Conservation (phyloP, 2,797 vertebrate species). For the Poecilia picta region DNA sequence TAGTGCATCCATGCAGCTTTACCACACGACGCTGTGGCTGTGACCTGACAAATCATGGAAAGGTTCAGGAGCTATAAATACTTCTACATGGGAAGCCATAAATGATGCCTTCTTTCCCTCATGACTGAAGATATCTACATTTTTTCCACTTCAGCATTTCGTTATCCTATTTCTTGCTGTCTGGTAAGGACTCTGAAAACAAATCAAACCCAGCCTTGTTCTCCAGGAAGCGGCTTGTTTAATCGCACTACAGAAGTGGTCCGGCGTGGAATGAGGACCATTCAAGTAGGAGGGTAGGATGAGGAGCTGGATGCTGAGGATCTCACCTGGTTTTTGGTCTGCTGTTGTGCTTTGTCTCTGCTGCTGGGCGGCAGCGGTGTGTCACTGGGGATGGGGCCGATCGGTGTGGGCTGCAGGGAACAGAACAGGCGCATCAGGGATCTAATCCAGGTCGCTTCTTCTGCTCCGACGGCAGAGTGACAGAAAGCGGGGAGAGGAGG, state of each 20-base stretch:
- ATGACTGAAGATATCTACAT: background rate
- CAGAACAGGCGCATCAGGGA: background rate
- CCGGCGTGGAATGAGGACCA: constrained; percentile 4
- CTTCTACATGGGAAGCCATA: constrained; percentile 22
- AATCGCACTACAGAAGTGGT: background rate
- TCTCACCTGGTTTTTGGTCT: constrained; percentile 96
- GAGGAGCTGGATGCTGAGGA: constrained; percentile 24
- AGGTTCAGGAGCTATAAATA: constrained; percentile 5
- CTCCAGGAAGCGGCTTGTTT: constrained; percentile 49
- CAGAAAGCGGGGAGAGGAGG: constrained; percentile 4
- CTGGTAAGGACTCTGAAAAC: constrained; percentile 6
- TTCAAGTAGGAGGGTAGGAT: background rate
- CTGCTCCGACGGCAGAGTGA: background rate
- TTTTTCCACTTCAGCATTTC: constrained; percentile 2
- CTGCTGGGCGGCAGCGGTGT: constrained; percentile 87
- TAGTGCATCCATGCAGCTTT: background rate
- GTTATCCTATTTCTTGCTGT: background rate
- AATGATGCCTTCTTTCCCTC: constrained; percentile 45
- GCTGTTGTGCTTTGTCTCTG: constrained; percentile 93
- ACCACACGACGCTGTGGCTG: background rate
- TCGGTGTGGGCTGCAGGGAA: constrained; percentile 89
- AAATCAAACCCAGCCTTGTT: constrained; percentile 37
- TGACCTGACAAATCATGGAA: background rate
- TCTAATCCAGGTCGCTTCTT: background rate
- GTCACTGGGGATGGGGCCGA: constrained; percentile 93